Evolutionary conservation across 2,113 vertebrate genomes (phyloP).

Genomic region (Ptilorrhoa leucosticta): DNA sequence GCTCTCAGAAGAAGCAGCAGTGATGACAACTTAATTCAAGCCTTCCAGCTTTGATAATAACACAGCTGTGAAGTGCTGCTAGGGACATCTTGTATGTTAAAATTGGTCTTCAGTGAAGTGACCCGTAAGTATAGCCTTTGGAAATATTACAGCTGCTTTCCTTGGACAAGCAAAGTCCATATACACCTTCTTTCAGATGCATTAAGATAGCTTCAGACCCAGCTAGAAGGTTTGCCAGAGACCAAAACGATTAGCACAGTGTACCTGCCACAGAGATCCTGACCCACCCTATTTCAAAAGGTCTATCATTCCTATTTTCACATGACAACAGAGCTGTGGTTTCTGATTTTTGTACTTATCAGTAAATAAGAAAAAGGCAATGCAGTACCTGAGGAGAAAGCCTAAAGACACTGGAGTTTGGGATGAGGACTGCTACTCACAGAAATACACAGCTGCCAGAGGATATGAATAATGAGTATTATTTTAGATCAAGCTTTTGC

Average conservation of each 20-base stretch:
- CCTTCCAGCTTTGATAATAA: neutral
- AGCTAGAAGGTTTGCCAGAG: neutral
- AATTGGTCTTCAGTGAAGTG: neutral
- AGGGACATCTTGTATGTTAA: neutral
- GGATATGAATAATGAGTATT: neutral
- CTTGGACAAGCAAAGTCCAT: neutral
- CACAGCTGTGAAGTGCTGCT: neutral
- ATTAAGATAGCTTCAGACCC: neutral
- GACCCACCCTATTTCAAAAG: neutral
- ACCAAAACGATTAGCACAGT: neutral
- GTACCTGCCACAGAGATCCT: neutral
- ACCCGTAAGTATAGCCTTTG: neutral
- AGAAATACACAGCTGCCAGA: neutral
- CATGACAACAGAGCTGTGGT: neutral
- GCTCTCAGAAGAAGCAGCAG: neutral
- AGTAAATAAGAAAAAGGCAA: neutral
- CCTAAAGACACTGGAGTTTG: neutral
- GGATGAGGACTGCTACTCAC: neutral
- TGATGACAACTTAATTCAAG: conserved; percentile 7
- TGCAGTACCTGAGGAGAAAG: neutral
- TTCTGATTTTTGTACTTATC: neutral
- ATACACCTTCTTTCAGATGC: neutral
- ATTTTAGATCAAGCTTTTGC: neutral
- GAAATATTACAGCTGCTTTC: neutral
- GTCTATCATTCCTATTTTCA: neutral